A percentile compares a stretch with the other conserved stretches of the same genome.
Conservation (phyloP, 2,797 vertebrate genomes). For the Siniperca scherzeri region DNA sequence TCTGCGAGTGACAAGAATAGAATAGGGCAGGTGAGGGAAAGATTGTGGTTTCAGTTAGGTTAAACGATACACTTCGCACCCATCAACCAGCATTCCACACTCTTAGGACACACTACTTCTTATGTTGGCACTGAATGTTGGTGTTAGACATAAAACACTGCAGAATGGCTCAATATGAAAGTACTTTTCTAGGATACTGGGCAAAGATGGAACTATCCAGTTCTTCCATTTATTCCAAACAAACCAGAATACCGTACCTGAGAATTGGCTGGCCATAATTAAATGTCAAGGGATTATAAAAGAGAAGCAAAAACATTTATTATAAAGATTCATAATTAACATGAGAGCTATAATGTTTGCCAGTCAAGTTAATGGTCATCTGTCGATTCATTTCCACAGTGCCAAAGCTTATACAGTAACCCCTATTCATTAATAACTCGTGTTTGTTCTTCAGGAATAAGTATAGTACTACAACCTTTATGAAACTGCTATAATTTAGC, state of each 20-base stretch:
- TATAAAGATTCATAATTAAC: slow-evolving; percentile 20
- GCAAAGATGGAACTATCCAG: not conserved
- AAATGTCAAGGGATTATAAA: not conserved
- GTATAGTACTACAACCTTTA: slow-evolving; percentile 12
- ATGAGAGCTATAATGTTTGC: slow-evolving; percentile 25
- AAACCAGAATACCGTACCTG: not conserved
- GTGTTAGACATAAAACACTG: not conserved
- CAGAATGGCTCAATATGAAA: not conserved
- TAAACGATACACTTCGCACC: not conserved
- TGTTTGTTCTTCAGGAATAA: slow-evolving; percentile 52
- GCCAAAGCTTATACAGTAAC: slow-evolving; percentile 17
- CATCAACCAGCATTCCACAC: not conserved
- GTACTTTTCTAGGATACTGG: not conserved
- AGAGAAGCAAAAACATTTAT: not conserved
- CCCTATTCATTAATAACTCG: slow-evolving; percentile 46
- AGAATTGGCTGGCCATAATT: not conserved
- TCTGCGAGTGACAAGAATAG: not conserved
- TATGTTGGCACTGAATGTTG: not conserved
- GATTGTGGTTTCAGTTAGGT: not conserved
- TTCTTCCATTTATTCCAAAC: not conserved
- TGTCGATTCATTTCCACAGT: slow-evolving; percentile 35
- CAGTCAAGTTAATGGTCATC: slow-evolving; percentile 24
- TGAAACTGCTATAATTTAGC: slow-evolving; percentile 56
- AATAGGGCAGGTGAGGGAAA: not conserved
- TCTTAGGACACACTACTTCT: not conserved